Base-by-base conservation (phyloP, 1,140 invertebrate genomes). In the Bacillus rossius region DNA sequence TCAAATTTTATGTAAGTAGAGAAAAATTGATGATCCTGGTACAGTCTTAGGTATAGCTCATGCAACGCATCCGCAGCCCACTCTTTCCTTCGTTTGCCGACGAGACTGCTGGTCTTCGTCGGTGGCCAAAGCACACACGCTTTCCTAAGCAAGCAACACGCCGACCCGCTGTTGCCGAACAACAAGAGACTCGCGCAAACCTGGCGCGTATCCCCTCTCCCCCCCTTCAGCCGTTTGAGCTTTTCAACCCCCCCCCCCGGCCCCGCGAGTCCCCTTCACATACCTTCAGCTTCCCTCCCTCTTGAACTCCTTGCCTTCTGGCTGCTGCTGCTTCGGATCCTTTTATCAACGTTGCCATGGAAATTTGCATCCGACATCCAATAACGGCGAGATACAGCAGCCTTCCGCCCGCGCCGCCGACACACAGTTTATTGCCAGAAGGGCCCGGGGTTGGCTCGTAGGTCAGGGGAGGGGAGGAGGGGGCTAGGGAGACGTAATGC, bases 291-390 rank as follows among this genome's bases (percentile, higher is more conserved):
- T 26, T 25, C 29, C 47, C 23, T 19, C 22, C 47, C 60, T 65
- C 48, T 26, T 55, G 50, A 57, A 47, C 49, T 52, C 49, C 60
- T 60, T 60, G 58, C 60, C 60, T 60, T 59, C 60, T 64, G 59
- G 52, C 59, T 59, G 47, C 49, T 50, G 52, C 59, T 59, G 47
- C 49, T 50, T 16, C 25, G 37, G 49, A 51, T 17, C 25, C 25
- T 47, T 51, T 41, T 53, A 51, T 56, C 61, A 50, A 50, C 66
- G 75, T 77, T 77, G 73, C 75, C 73, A 77, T 76, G 74, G 75
- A 73, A 77, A 77, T 77, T 77, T 77, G 74, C 75, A 76, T 77
- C 73, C 75, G 72, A 16, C 48, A 50, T 50, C 48, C 48, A 50
- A 50, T 50, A 50, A 50, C 34, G 25, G 48, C 48, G 29, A 29